These are phyloP conservation scores for Sylvicola fuscatus DNA, from an alignment of 2,888 invertebrate genomes.

Conservation along the genomic window DNA sequence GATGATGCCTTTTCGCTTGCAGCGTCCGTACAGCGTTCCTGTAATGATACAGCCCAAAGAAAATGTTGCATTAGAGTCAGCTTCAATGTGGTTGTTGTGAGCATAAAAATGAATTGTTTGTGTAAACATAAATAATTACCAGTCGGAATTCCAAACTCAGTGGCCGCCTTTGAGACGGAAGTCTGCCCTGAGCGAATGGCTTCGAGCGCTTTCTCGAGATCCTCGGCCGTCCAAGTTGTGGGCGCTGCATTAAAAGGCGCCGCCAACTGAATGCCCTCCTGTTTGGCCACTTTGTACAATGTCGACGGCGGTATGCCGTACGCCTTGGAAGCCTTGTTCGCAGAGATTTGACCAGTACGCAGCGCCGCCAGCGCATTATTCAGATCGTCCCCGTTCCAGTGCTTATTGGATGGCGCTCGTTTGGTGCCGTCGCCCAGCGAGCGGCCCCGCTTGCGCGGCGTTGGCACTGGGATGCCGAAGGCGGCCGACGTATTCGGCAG, in stretches of 20 bases:
- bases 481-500: constrained; percentile 71
- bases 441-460: constrained; percentile 79
- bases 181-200: constrained; percentile 60
- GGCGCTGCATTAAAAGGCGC: constrained; percentile 84
- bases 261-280: constrained; percentile 72
- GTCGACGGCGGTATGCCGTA: constrained; percentile 83
- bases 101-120: too few species aligned
- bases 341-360: constrained; percentile 66
- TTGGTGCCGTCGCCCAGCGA: constrained; percentile 79
- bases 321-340: constrained; percentile 80
- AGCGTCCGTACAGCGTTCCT: constrained; percentile 71
- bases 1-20: constrained; percentile 78
- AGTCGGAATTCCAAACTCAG: constrained; percentile 72
- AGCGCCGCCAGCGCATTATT: constrained; percentile 65
- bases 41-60: constrained; percentile 6
- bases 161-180: constrained; percentile 69
- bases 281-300: constrained; percentile 73
- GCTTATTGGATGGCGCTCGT: constrained; percentile 72
- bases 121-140: constrained; percentile 26
- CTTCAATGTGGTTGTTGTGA: too few species aligned
- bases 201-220: constrained; percentile 61
- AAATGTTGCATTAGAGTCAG: too few species aligned
- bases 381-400: constrained; percentile 67
- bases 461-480: constrained; percentile 78
- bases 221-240: constrained; percentile 69